phyloP scores from a whole-genome alignment of 2,797 vertebrate genomes.

The Fistularia tabacaria region DNA sequence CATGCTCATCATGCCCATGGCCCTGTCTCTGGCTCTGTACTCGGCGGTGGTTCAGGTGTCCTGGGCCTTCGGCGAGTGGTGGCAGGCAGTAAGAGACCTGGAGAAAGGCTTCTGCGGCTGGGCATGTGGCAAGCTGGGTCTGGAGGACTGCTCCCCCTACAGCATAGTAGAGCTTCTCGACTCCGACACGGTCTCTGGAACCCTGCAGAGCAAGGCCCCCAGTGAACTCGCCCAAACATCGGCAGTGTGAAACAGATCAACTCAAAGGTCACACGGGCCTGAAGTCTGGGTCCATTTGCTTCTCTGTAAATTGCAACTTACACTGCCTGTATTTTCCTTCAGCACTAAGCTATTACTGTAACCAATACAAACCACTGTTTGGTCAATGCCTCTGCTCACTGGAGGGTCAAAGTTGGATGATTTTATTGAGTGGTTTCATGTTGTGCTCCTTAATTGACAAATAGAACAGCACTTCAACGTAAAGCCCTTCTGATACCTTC shows the following conservation, averaged over 20 bases:
- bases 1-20: slow-evolving; percentile 90
- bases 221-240: slow-evolving; percentile 86
- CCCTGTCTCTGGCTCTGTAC: slow-evolving; percentile 87
- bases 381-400: slow-evolving; percentile 3
- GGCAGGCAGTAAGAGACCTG: slow-evolving; percentile 88
- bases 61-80: slow-evolving; percentile 94
- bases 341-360: slow-evolving; percentile 17
- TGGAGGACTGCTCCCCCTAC: slow-evolving; percentile 96
- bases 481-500: slow-evolving; percentile 7
- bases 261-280: neutral
- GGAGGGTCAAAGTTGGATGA: neutral
- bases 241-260: slow-evolving; percentile 75
- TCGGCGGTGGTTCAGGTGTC: slow-evolving; percentile 90
- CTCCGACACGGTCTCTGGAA: slow-evolving; percentile 89
- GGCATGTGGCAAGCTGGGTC: slow-evolving; percentile 92
- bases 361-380: slow-evolving; percentile 18
- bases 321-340: slow-evolving; percentile 34
- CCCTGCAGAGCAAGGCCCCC: slow-evolving; percentile 83
- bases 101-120: slow-evolving; percentile 99
- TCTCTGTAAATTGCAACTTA: slow-evolving; percentile 28
- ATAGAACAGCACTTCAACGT: slow-evolving; percentile 1
- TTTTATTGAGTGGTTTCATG: slow-evolving; percentile 12
- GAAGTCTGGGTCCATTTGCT: neutral
- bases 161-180: slow-evolving; percentile 96
- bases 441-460: neutral